Conservation (phyloP, 2,113 vertebrate species). For the Cricetomys ansorgei region DNA sequence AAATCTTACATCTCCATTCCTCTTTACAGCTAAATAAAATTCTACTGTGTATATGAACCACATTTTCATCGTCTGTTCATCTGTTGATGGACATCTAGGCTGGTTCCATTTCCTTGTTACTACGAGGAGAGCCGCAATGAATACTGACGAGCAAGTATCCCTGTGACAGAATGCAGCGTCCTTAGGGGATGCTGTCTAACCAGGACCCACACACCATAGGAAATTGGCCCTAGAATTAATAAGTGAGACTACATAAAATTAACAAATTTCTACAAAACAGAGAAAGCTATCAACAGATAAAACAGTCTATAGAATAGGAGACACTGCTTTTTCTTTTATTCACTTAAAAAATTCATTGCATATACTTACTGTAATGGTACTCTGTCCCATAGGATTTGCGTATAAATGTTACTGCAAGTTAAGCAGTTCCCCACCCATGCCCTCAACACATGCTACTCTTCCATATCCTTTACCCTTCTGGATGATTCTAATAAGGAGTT, state of each 20-base stretch:
- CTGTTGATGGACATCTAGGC: not conserved
- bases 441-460: not conserved
- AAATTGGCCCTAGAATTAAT: not conserved
- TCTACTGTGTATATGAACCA: not conserved
- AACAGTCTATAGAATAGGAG: not conserved
- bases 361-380: not conserved
- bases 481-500: not conserved
- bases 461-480: not conserved
- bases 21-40: not conserved
- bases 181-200: not conserved
- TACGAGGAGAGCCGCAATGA: not conserved
- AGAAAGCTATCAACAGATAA: not conserved
- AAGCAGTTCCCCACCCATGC: not conserved
- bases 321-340: not conserved
- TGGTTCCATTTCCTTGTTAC: not conserved
- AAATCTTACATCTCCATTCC: not conserved
- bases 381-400: too few relatives aligned
- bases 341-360: not conserved
- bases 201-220: not conserved
- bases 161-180: not conserved
- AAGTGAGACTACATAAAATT: not conserved
- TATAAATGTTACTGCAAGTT: too few relatives aligned
- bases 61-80: too few relatives aligned
- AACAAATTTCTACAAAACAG: not conserved
- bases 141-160: not conserved